phyloP scores from a whole-genome alignment of 1,140 invertebrate genomes.

The Tetraneura akinire region DNA sequence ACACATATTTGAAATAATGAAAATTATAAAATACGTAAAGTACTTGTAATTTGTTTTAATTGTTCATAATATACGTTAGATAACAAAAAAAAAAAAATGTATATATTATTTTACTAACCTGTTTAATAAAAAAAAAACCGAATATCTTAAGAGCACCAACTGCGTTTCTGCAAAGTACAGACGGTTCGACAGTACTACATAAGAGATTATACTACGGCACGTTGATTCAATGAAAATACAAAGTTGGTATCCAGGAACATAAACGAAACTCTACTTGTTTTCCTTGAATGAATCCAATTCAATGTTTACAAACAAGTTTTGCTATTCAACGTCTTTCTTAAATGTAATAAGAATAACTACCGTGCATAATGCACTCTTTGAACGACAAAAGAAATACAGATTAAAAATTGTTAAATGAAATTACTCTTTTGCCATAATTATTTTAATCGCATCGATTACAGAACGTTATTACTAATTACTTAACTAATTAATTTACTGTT shows the following conservation, averaged over 20 bases:
- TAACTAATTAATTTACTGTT: too few relatives aligned
- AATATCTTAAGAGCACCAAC: not conserved
- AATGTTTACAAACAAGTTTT: not conserved
- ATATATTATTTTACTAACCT: slow-evolving; percentile 18
- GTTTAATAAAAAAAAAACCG: not conserved
- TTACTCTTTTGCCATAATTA: too few relatives aligned
- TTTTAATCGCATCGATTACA: too few relatives aligned
- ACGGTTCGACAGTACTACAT: not conserved
- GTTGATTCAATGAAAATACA: not conserved
- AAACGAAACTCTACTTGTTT: slow-evolving; percentile 8
- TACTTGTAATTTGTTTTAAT: too few relatives aligned
- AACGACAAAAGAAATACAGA: not conserved
- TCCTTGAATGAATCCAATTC: not conserved
- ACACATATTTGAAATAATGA: too few relatives aligned
- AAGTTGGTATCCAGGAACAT: not conserved
- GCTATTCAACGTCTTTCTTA: not conserved
- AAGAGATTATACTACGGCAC: not conserved
- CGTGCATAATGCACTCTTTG: not conserved
- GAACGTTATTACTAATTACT: too few relatives aligned
- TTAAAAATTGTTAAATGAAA: too few relatives aligned
- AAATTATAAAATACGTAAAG: too few relatives aligned
- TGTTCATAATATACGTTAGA: too few relatives aligned
- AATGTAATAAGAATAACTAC: not conserved
- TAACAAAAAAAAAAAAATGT: too few relatives aligned
- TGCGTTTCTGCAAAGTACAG: not conserved